Evolutionary conservation across 2,113 vertebrate genomes (phyloP), one percentile per base, ranked within the genome.

Genomic region (Mustela lutreola): DNA sequence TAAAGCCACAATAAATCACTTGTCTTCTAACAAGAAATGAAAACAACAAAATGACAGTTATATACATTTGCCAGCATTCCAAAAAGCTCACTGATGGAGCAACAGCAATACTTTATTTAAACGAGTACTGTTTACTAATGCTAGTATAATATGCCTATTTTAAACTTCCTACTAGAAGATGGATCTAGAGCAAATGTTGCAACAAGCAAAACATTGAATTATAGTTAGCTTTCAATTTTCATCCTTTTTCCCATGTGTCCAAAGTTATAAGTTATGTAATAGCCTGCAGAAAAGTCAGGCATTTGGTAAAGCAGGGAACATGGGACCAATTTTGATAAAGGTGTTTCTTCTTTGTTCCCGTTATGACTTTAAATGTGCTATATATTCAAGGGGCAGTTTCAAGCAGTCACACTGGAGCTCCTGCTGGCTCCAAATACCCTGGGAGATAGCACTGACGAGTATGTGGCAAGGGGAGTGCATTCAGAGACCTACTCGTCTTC

Each of bases 111-210:
- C 12, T 60, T 92, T 75, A 60, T 56, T 97, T 78, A 98, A 97
- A 53, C 4, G 89, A 18, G 21, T 33, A 73, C 28, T 79, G 28
- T 45, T 93, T 36, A 97, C 42, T 18, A 96, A 63, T 12, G 75
- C 4, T 62, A 60, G 67, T 36, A 79, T 42, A 92, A 92, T 45
- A 91, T 31, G 91, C 12, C 50, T 81, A 48, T 36, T 81, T 78
- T 84, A 36, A 36, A 89, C 84, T 92, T 97, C 48, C 82, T 84
- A 22, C 78, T 85, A 83, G 45, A 92, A 89, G 97, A 92, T 24
- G 80, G 11, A 81, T 70, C 88, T 82, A 82, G 90, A 97, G 91
- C 65, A 98, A 94, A 97, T 97, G 78, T 1, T 89, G 70, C 93
- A 62, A 97, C 36, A 56, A 91, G 18, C 7, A 39, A 70, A 76